phyloP scores from a whole-genome alignment of 2,797 vertebrate genomes.

The Enteromius mattozi region DNA sequence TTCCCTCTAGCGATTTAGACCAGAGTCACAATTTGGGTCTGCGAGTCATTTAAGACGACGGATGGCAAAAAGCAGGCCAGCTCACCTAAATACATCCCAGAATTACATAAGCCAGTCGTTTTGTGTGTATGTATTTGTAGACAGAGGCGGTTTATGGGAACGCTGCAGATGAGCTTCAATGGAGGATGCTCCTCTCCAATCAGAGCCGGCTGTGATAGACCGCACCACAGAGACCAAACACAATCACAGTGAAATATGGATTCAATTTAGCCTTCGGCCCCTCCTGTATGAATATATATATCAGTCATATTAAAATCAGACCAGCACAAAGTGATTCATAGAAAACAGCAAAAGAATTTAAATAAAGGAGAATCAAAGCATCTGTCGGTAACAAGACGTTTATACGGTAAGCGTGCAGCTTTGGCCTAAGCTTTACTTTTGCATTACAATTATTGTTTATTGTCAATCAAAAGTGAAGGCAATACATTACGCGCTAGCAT shows the following conservation, averaged over 20 bases:
- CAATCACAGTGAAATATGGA: slow-evolving; percentile 54
- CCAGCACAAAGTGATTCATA: slow-evolving; percentile 15
- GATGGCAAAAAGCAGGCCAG: neutral
- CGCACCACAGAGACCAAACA: slow-evolving; percentile 25
- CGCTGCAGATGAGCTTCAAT: slow-evolving; percentile 13
- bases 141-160: slow-evolving; percentile 7
- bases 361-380: slow-evolving; percentile 23
- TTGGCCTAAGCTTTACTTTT: slow-evolving; percentile 4
- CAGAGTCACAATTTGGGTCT: neutral
- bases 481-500: neutral
- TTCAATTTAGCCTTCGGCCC: slow-evolving; percentile 55
- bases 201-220: slow-evolving; percentile 32
- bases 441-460: slow-evolving; percentile 26
- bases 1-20: too few relatives aligned
- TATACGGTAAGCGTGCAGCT: neutral
- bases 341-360: slow-evolving; percentile 33
- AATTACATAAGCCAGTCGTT: neutral
- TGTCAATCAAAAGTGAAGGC: slow-evolving; percentile 26
- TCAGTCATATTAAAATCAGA: slow-evolving; percentile 50
- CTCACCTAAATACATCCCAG: neutral
- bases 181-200: slow-evolving; percentile 31
- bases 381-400: neutral
- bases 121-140: neutral
- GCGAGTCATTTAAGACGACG: neutral
- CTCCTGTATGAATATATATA: slow-evolving; percentile 52